Percentiles rank a stretch among this genome's conserved stretches.
These are phyloP conservation scores for Drosophila crucigera DNA, from an alignment of 2,888 invertebrate genomes.

Conservation along the genomic window DNA sequence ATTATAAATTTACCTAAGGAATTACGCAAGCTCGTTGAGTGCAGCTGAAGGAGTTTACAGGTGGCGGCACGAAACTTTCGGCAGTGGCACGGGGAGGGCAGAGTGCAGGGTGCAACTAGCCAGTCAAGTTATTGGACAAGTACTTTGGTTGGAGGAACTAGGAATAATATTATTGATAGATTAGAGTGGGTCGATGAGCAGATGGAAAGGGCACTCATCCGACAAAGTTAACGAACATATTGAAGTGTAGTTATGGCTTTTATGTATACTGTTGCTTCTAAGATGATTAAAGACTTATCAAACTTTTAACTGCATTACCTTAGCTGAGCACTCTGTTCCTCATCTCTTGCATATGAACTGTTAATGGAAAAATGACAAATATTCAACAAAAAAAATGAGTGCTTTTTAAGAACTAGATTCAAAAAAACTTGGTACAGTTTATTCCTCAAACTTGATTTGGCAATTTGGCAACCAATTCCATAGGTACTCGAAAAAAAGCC, in stretches of 20 bases:
- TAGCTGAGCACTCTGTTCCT: not conserved
- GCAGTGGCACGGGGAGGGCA: constrained; percentile 3
- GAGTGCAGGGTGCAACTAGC: constrained; percentile 26
- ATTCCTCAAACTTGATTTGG: constrained; percentile 35
- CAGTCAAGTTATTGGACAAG: constrained; percentile 48
- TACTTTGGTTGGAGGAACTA: constrained; percentile 42
- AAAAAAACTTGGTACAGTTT: constrained; percentile 10
- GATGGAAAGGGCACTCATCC: not conserved
- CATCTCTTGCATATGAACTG: not conserved
- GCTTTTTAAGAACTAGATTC: not conserved
- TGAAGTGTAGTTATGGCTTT: constrained; percentile 31
- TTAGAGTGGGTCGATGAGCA: constrained; percentile 53
- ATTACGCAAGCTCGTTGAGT: constrained; percentile 70
- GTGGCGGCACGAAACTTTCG: constrained; percentile 40
- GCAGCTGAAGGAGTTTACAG: constrained; percentile 45
- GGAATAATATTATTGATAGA: constrained; percentile 80
- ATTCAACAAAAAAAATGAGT: not conserved
- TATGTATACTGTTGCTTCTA: constrained; percentile 2
- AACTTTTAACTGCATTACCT: not conserved
- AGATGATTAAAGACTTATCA: constrained; percentile 25
- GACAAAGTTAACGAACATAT: constrained; percentile 23
- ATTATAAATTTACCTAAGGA: constrained; percentile 80
- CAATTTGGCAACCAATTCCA: constrained; percentile 40
- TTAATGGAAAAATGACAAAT: constrained; percentile 5
- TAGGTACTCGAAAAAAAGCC: constrained; percentile 6